Percentiles rank a stretch among this genome's conserved stretches.
Conservation (phyloP, 2,888 invertebrate genomes). For the Timema cristinae region DNA sequence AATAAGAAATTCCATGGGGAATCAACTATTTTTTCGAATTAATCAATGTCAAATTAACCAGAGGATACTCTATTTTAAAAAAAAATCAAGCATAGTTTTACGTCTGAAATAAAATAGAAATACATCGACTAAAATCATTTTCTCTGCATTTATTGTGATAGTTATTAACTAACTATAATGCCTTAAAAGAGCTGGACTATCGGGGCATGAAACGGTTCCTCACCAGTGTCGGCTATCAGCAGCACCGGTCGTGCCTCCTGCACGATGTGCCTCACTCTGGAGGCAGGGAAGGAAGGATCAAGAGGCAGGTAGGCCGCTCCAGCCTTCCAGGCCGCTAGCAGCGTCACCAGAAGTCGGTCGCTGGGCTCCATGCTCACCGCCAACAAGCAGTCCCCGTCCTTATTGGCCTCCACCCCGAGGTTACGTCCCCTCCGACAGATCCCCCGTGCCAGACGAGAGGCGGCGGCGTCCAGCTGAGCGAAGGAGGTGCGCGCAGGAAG, state of each 20-base stretch:
- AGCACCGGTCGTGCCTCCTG: conserved; percentile 68
- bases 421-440: conserved; percentile 47
- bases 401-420: conserved; percentile 44
- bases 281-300: conserved; percentile 66
- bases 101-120: too few relatives aligned
- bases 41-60: too few relatives aligned
- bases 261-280: conserved; percentile 71
- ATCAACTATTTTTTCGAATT: too few relatives aligned
- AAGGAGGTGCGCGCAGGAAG: conserved; percentile 44
- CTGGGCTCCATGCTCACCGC: conserved; percentile 78
- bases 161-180: too few relatives aligned
- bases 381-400: conserved; percentile 68
- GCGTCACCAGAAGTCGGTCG: conserved; percentile 59
- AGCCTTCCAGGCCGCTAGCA: conserved; percentile 74
- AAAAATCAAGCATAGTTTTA: too few relatives aligned
- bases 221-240: conserved; percentile 59
- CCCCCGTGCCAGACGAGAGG: conserved; percentile 56
- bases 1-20: too few relatives aligned
- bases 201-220: neutral
- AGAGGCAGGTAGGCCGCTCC: conserved; percentile 83
- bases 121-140: too few relatives aligned
- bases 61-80: too few relatives aligned
- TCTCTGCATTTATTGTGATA: too few relatives aligned
- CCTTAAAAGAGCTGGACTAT: too few relatives aligned
- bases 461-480: conserved; percentile 52